phyloP scores from a whole-genome alignment of 2,113 vertebrate species.

The Brachyhypopomus occidentalis region DNA sequence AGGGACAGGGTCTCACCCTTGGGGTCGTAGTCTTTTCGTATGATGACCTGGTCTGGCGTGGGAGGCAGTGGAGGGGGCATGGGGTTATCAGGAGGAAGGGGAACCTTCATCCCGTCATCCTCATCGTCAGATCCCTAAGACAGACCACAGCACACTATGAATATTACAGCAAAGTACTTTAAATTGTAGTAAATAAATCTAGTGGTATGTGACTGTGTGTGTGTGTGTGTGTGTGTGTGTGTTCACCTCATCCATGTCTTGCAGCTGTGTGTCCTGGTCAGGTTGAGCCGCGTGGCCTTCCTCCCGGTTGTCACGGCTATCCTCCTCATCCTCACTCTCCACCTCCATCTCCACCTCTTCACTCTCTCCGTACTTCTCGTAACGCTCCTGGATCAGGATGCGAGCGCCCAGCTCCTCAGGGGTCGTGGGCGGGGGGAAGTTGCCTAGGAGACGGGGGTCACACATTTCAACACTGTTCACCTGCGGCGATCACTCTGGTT shows the following conservation, averaged over 20 bases:
- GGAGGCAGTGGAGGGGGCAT: constrained; percentile 97
- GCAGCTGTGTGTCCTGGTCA: constrained; percentile 97
- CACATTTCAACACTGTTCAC: neutral
- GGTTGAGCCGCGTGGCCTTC: constrained; percentile 81
- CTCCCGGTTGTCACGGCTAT: constrained; percentile 78
- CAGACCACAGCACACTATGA: neutral
- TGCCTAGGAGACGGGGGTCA: constrained; percentile 72
- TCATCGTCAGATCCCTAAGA: constrained; percentile 95
- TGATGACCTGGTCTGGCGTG: constrained; percentile 97
- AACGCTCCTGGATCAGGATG: constrained; percentile 97
- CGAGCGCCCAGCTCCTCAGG: constrained; percentile 96
- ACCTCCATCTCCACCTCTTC: constrained; percentile 99
- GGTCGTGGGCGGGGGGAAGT: constrained; percentile 96
- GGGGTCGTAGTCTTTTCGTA: constrained; percentile 96
- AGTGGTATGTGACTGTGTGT: no score
- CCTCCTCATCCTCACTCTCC: constrained; percentile 94
- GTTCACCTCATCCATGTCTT: constrained; percentile 97
- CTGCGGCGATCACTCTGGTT: neutral
- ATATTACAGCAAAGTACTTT: no score
- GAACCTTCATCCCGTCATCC: constrained; percentile 89
- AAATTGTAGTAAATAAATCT: no score
- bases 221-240: neutral
- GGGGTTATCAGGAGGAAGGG: constrained; percentile 90
- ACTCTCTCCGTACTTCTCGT: constrained; percentile 97
- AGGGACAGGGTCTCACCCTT: constrained; percentile 79